Base-by-base conservation (phyloP, 2,113 vertebrate genomes). In the Dissostichus mawsoni region DNA sequence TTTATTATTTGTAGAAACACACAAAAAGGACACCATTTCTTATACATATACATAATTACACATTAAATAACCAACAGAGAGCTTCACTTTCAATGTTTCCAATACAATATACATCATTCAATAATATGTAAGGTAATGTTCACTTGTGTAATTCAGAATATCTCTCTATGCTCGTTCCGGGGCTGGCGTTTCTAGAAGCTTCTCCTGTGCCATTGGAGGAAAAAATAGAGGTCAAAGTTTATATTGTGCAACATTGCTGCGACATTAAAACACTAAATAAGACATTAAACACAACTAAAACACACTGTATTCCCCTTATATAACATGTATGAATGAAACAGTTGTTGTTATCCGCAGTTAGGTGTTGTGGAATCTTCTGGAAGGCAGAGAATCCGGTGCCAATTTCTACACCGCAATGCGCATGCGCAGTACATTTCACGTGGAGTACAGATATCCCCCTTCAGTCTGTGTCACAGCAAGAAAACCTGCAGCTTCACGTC, bases 361-460 rank as follows among this genome's bases (percentile, higher is more conserved):
- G 17, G 0, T 65, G 23, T 68, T 3, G 36, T 41, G n/a, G 70
- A 79, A 81, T n/a, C 8, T 90, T 84, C 74, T 50, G 11, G 70
- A 2, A n/a, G 58, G n/a, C 13, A 1, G 50, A 18, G 5, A 55
- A 36, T 63, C 5, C 58, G 16, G 2, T 3, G 14, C 5, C 8
- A 69, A 58, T 7, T 18, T 6, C 33, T 17, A 4, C 13, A 8
- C 0, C 1, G 7, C 23, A 66, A 3, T 74, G 82, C 94, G 92
- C 94, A 95, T 94, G 95, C 92, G 94, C 84, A 8, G 1, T 78
- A 86, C 44, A 33, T 67, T 95, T 94, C 94, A 95, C 95, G 95
- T 95, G 95, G 62, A 65, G 89, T 41, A 41, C 36, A 77, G 70
- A 0, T 14, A 47, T 3, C 45, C 29, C 69, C 56, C 48, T 47